A percentile compares a stretch with the other conserved stretches of the same genome.
These are phyloP conservation scores for Rhizoglyphus robini DNA, from an alignment of 1,140 invertebrate species.

Conservation along the genomic window DNA sequence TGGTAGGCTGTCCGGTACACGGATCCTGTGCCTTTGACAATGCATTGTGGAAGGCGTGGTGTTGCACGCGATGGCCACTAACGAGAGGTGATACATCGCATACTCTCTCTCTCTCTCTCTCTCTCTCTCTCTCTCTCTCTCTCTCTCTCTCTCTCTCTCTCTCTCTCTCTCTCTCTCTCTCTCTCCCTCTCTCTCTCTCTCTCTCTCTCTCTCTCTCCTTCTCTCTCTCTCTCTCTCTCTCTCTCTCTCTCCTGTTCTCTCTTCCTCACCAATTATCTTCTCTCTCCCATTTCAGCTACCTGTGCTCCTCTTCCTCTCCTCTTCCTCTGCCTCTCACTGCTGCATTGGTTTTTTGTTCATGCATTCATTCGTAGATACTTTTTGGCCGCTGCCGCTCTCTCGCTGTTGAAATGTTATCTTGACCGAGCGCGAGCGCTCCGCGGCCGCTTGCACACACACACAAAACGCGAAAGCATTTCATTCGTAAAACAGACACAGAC, in stretches of 20 bases:
- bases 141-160: neutral
- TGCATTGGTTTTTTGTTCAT: neutral
- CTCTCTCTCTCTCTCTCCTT: slow-evolving; percentile 5
- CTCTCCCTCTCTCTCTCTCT: slow-evolving; percentile 7
- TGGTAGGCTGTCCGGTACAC: too few relatives aligned
- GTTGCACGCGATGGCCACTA: too few relatives aligned
- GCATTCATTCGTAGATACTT: neutral
- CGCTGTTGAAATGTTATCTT: neutral
- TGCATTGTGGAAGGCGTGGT: too few relatives aligned
- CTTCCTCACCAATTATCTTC: neutral
- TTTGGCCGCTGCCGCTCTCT: neutral
- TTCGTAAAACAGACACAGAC: neutral
- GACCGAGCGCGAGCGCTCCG: neutral
- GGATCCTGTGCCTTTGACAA: too few relatives aligned
- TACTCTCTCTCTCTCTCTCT: neutral
- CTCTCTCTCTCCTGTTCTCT: slow-evolving; percentile 8
- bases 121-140: neutral
- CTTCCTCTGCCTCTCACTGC: neutral
- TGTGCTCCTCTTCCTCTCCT: neutral
- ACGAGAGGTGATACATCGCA: too few relatives aligned
- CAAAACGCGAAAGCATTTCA: neutral
- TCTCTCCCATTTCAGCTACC: neutral
- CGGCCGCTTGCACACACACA: neutral
- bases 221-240: slow-evolving; percentile 8
- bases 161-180: neutral